Base-by-base conservation (phyloP, 2,888 invertebrate genomes). In the Temnothorax unifasciatus region DNA sequence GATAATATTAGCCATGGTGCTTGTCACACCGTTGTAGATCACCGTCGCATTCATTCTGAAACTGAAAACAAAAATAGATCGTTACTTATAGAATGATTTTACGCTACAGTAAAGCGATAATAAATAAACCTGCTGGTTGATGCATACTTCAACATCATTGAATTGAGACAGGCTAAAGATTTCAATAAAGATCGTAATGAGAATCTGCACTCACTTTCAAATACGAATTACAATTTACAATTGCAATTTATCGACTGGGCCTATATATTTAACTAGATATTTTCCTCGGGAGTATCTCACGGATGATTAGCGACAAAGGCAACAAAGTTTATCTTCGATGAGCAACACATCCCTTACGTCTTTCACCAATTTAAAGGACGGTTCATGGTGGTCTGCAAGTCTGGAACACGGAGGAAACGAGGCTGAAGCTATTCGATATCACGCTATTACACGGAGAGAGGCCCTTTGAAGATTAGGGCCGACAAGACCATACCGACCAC, bases 1-100 rank as follows among this genome's bases (percentile, higher is more conserved):
- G 25, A 93, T 87, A 41, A 93, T 88, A 47, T 87, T 91, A 21
- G 91, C 90, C 63, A 93, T 73, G 47, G 88, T 87, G 84, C 86
- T 88, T 29, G 76, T 84, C 54, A 86, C 86, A 77, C 64, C 61
- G 59, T 73, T 69, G 34, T 86, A 84, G 44, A 38, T 84, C 69
- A 84, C 71, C 61, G 91, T 91, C 38, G 82, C 81, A 82, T 91
- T 91, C 92, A 92, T 91, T 41, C 86, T 91, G 88, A 41, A 86
- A 88, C 91, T 89, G 52, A 52, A 61, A 71, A 15, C 41, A 61
- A 41, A 44, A 11, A 74, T 3, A 64, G 44, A 47, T 59, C 6
- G 11, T 76, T 15, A 21, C 2, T 64, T 59, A 18, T 38, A 59
- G 25, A 41, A 44, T 41, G 1, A 0, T 57, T 57, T 4, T 34